Conservation (phyloP, 2,888 invertebrate genomes). For the Drosophila kambysellisi region DNA sequence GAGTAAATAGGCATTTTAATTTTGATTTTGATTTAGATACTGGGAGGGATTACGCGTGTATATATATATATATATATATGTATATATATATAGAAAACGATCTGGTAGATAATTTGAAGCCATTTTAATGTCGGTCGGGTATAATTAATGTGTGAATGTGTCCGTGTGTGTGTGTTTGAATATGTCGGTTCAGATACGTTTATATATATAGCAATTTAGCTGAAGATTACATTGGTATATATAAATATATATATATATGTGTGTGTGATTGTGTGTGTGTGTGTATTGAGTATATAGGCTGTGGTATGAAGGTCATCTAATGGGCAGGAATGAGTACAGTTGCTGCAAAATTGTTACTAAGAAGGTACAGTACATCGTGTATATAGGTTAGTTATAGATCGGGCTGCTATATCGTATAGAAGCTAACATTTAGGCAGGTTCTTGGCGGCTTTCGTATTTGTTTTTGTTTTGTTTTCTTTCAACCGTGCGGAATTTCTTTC, state of each 20-base stretch:
- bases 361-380: slow-evolving; percentile 75
- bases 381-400: slow-evolving; percentile 62
- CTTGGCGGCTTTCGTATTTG: slow-evolving; percentile 42
- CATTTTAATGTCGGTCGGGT: slow-evolving; percentile 46
- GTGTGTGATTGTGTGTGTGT: slow-evolving; percentile 20
- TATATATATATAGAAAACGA: slow-evolving; percentile 29
- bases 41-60: slow-evolving; percentile 48
- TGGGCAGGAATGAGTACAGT: slow-evolving; percentile 78
- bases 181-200: slow-evolving; percentile 73
- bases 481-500: slow-evolving; percentile 20
- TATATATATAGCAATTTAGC: slow-evolving; percentile 41
- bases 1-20: slow-evolving; percentile 72
- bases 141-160: slow-evolving; percentile 36
- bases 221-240: slow-evolving; percentile 10
- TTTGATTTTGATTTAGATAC: slow-evolving; percentile 49
- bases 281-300: slow-evolving; percentile 31
- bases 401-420: slow-evolving; percentile 58
- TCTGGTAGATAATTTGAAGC: slow-evolving; percentile 63
- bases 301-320: slow-evolving; percentile 72
- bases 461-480: slow-evolving; percentile 8
- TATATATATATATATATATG: slow-evolving; percentile 8
- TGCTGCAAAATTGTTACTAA: slow-evolving; percentile 74
- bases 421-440: slow-evolving; percentile 63
- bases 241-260: slow-evolving; percentile 6
- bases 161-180: slow-evolving; percentile 42